Conservation (phyloP, 2,797 vertebrate genomes). For the Podargus strigoides region DNA sequence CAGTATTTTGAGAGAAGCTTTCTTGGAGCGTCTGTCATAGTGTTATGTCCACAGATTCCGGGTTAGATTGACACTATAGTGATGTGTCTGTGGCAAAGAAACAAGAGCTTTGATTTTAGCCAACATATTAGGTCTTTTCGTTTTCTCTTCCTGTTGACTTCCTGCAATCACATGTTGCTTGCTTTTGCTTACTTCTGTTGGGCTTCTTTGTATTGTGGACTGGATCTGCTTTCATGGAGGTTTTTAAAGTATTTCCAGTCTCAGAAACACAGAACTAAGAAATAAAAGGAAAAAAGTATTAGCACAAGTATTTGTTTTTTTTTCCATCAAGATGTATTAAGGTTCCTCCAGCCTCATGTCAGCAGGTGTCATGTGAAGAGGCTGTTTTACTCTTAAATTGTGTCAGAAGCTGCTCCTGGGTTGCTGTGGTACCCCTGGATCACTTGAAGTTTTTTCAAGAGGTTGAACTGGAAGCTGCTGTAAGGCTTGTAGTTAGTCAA, state of each 20-base stretch:
- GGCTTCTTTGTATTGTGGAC: not conserved
- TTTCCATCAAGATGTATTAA: not conserved
- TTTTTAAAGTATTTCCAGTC: not conserved
- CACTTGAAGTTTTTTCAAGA: not conserved
- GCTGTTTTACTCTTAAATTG: not conserved
- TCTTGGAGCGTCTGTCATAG: not conserved
- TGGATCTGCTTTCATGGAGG: not conserved
- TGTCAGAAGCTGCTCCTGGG: not conserved
- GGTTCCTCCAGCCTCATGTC: not conserved
- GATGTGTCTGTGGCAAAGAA: not conserved
- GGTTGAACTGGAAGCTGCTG: not conserved
- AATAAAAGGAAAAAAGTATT: not conserved
- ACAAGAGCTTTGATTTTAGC: not conserved
- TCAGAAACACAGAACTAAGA: not conserved
- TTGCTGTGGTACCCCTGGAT: not conserved
- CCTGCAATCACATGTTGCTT: rapidly evolving
- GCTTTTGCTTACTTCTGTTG: not conserved
- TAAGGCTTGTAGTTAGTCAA: not conserved
- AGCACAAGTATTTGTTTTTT: rapidly evolving
- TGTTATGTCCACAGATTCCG: too few species aligned
- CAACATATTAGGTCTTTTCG: rapidly evolving
- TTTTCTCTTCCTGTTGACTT: not conserved
- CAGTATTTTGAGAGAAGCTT: not conserved
- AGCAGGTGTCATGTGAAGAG: not conserved
- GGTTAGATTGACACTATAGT: rapidly evolving